Percentiles rank a stretch among this genome's conserved stretches.
phyloP scores from a whole-genome alignment of 2,888 invertebrate species.

The Chymomyza caudatula region DNA sequence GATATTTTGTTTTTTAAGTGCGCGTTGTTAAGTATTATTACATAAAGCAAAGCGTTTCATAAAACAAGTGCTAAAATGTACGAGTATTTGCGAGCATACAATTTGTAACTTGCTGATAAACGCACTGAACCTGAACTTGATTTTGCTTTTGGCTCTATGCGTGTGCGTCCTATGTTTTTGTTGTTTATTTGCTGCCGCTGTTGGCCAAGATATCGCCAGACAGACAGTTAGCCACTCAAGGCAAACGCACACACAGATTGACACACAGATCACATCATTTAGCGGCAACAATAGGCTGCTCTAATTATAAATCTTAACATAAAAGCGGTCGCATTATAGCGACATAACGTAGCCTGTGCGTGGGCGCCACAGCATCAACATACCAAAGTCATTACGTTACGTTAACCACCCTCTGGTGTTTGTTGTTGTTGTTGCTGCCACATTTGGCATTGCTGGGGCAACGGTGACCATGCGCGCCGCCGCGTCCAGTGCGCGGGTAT shows the following conservation, averaged over 20 bases:
- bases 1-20: neutral
- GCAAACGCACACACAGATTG: slow-evolving; percentile 41
- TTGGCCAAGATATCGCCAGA: slow-evolving; percentile 3
- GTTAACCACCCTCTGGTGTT: neutral
- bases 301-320: slow-evolving; percentile 61
- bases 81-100: neutral
- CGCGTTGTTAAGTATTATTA: slow-evolving; percentile 1
- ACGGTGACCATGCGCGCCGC: slow-evolving; percentile 9
- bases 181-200: slow-evolving; percentile 15
- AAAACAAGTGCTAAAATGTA: slow-evolving; percentile 21
- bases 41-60: slow-evolving; percentile 8
- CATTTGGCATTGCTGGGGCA: slow-evolving; percentile 15
- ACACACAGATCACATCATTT: too few relatives aligned
- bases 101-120: neutral
- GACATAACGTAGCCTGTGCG: slow-evolving; percentile 16
- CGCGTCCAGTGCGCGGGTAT: neutral
- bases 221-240: slow-evolving; percentile 43
- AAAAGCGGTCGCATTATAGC: slow-evolving; percentile 37
- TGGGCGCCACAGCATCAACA: slow-evolving; percentile 40
- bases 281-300: slow-evolving; percentile 63
- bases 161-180: slow-evolving; percentile 4
- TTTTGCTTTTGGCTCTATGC: slow-evolving; percentile 14
- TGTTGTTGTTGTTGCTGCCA: neutral
- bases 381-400: slow-evolving; percentile 60
- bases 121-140: slow-evolving; percentile 57